Conservation (phyloP, 1,140 invertebrate species). For the Eumeta japonica region DNA sequence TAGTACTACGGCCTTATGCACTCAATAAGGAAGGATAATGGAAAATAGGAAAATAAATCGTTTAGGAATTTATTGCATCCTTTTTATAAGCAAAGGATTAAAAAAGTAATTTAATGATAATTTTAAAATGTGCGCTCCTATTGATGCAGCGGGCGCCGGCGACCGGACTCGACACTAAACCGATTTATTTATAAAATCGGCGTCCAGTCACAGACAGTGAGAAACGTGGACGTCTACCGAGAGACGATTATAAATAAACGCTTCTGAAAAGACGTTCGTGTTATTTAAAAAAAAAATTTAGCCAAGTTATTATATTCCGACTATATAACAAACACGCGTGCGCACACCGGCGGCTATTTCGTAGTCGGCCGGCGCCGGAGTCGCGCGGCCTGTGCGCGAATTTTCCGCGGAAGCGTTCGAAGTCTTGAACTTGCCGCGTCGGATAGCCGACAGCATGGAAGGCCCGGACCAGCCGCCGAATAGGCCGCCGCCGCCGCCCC, state of each 20-base stretch:
- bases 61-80: no score
- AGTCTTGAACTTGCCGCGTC: not conserved
- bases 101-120: no score
- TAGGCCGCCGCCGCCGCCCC: constrained; percentile 26
- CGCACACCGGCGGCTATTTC: no score
- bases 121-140: no score
- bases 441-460: constrained; percentile 22
- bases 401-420: not conserved
- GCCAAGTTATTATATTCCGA: not conserved
- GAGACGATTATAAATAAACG: not conserved
- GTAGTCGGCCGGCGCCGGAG: not conserved
- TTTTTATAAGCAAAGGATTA: no score
- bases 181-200: not conserved
- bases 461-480: constrained; percentile 23
- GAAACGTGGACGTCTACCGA: not conserved
- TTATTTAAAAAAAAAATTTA: not conserved
- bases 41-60: no score
- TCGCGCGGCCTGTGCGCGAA: no score
- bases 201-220: not conserved
- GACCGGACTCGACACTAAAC: no score
- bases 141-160: no score
- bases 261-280: not conserved
- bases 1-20: no score
- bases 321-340: no score
- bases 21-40: no score